These are phyloP conservation scores for Apis dorsata DNA, from an alignment of 1,140 invertebrate genomes.

Conservation along the genomic window DNA sequence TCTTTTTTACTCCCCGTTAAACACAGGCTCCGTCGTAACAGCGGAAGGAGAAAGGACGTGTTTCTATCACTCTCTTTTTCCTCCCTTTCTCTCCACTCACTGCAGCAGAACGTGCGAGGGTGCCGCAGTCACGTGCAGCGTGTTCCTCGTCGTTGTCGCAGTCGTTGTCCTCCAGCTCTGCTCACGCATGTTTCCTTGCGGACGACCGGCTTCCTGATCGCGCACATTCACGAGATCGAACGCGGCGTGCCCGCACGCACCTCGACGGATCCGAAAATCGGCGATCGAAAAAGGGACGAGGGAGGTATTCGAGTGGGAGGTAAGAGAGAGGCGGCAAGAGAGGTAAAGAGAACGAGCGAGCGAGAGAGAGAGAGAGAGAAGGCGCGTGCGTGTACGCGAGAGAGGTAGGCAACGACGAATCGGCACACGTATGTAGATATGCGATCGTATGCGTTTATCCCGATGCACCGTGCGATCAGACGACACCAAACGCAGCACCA, in stretches of 20 bases:
- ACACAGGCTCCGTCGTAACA: conserved; percentile 33
- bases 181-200: conserved; percentile 56
- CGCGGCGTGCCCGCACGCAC: conserved; percentile 33
- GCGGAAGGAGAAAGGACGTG: conserved; percentile 47
- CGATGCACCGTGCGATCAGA: background rate
- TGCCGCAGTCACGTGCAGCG: conserved; percentile 61
- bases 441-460: background rate
- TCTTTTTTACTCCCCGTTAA: conserved; percentile 30
- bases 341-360: background rate
- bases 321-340: background rate
- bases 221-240: conserved; percentile 55
- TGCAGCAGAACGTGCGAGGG: conserved; percentile 61
- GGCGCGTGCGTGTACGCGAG: background rate
- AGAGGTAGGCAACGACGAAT: background rate
- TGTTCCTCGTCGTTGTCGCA: conserved; percentile 54
- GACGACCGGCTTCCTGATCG: conserved; percentile 48
- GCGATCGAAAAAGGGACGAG: conserved; percentile 2
- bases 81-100: conserved; percentile 55
- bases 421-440: background rate
- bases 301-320: background rate
- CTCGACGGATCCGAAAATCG: conserved; percentile 16
- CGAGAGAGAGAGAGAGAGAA: background rate
- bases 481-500: background rate
- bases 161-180: conserved; percentile 56
- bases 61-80: conserved; percentile 58